Percentiles rank a stretch among this genome's conserved stretches.
phyloP scores from a whole-genome alignment of 2,797 vertebrate species.

The Leuciscus waleckii region DNA sequence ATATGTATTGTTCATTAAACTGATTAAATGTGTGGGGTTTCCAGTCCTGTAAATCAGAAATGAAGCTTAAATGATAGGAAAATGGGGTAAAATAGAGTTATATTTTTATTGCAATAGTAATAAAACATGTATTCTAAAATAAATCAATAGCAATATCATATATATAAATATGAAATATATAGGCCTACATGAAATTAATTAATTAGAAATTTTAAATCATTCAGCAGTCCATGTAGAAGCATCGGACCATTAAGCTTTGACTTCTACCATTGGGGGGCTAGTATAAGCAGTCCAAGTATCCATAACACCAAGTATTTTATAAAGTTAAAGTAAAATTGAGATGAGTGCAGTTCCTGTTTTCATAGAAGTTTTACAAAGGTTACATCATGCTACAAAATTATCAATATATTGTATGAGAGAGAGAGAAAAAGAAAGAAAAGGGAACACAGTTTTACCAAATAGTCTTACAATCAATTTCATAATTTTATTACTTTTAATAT shows the following conservation, averaged over 20 bases:
- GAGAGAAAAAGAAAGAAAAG: neutral
- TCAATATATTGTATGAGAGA: neutral
- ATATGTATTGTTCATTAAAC: neutral
- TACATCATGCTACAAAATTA: neutral
- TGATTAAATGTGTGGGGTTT: neutral
- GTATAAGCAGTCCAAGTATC: no score
- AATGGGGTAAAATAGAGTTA: neutral
- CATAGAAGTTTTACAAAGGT: neutral
- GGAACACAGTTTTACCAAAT: neutral
- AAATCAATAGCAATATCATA: neutral
- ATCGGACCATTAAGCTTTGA: no score
- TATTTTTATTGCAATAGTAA: neutral
- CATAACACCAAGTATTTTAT: neutral
- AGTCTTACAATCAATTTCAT: no score
- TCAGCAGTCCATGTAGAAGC: neutral
- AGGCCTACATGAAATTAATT: neutral
- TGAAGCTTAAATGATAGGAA: neutral
- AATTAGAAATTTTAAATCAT: neutral
- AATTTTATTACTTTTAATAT: neutral
- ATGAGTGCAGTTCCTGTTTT: neutral
- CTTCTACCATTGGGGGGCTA: no score
- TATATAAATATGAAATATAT: neutral
- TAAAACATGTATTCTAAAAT: neutral
- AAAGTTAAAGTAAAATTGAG: neutral
- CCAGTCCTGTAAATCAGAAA: constrained; percentile 6